These are phyloP conservation scores for Nasonia giraulti DNA, from an alignment of 1,140 invertebrate genomes.

Conservation along the genomic window DNA sequence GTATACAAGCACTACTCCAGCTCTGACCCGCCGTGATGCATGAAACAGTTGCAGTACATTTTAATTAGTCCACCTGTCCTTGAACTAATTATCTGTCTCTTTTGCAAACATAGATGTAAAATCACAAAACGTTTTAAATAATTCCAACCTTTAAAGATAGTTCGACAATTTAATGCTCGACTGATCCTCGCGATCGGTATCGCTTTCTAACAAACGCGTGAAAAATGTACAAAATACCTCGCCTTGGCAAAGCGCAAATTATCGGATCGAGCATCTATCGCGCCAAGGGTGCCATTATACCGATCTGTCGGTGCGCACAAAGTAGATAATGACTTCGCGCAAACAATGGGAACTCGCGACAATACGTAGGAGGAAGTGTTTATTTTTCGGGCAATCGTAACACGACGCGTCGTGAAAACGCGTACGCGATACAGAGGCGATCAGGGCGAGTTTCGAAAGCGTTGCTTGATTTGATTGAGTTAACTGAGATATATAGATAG, in stretches of 20 bases:
- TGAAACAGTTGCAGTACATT: not conserved
- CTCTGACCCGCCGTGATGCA: too few species aligned
- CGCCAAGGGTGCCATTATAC: too few species aligned
- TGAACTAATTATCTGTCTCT: not conserved
- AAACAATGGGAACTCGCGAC: not conserved
- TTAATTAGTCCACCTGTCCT: not conserved
- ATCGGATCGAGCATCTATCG: not conserved
- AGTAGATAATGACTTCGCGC: not conserved
- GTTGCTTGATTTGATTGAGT: not conserved
- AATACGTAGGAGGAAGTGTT: constrained; percentile 1
- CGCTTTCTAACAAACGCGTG: too few species aligned
- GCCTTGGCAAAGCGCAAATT: not conserved
- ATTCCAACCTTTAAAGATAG: too few species aligned
- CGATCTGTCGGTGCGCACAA: not conserved
- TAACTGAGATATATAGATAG: not conserved
- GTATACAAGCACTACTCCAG: too few species aligned
- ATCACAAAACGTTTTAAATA: not conserved
- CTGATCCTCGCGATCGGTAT: too few species aligned
- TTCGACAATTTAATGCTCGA: too few species aligned
- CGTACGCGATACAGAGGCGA: not conserved
- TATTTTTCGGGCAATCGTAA: not conserved
- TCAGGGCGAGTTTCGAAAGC: not conserved
- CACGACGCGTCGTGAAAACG: not conserved
- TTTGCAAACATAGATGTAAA: too few species aligned
- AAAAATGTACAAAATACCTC: too few species aligned